A percentile compares a stretch with the other conserved stretches of the same genome.
These are phyloP conservation scores for Amphiprion clarkii DNA, from an alignment of 2,797 vertebrate genomes.

Conservation along the genomic window DNA sequence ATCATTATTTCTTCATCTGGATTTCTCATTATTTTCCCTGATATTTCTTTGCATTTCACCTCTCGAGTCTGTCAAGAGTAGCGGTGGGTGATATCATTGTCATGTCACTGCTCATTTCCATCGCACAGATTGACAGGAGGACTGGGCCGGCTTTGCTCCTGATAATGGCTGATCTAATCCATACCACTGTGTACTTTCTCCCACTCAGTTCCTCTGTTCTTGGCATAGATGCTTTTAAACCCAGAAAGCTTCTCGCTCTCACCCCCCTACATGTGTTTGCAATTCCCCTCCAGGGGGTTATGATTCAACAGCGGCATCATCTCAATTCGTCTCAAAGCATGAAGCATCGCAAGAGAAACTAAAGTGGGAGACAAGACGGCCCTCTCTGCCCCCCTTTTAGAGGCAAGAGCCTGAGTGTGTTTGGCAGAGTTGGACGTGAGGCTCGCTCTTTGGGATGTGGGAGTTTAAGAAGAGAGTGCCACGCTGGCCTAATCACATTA, in stretches of 20 bases:
- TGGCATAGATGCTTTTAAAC: conserved; percentile 76
- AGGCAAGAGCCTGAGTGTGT: conserved; percentile 75
- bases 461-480: conserved; percentile 82
- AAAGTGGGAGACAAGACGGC: conserved; percentile 75
- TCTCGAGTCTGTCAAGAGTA: conserved; percentile 64
- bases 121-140: conserved; percentile 75
- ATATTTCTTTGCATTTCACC: conserved; percentile 64
- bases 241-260: conserved; percentile 73
- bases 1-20: conserved; percentile 68
- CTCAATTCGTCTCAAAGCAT: conserved; percentile 83
- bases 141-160: conserved; percentile 72
- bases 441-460: conserved; percentile 83
- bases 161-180: conserved; percentile 83
- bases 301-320: conserved; percentile 85
- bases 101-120: conserved; percentile 74
- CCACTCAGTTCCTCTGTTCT: conserved; percentile 82
- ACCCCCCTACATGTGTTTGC: conserved; percentile 84
- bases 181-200: conserved; percentile 79
- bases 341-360: conserved; percentile 79
- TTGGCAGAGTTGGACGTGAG: conserved; percentile 82
- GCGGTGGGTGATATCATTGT: conserved; percentile 77
- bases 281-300: conserved; percentile 84
- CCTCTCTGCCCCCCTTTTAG: conserved; percentile 63
- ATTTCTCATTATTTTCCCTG: conserved; percentile 62
- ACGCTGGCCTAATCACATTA: conserved; percentile 89